phyloP scores from a whole-genome alignment of 2,113 vertebrate genomes.

The Boulengeromyrus knoepffleri region DNA sequence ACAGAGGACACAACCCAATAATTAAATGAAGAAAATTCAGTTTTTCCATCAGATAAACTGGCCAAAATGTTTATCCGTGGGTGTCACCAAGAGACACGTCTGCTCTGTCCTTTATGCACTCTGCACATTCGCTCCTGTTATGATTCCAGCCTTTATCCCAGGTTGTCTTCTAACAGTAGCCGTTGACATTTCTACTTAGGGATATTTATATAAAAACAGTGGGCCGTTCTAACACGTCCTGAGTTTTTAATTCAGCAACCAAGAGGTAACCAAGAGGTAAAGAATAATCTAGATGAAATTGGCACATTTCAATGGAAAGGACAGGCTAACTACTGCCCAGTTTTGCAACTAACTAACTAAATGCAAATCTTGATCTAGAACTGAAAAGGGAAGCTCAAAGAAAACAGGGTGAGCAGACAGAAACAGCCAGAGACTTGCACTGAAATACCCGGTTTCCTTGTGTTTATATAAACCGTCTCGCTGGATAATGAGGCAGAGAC shows the following conservation, averaged over 20 bases:
- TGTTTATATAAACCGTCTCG: background rate
- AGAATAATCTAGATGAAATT: background rate
- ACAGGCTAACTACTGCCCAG: background rate
- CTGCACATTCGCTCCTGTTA: background rate
- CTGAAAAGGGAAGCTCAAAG: background rate
- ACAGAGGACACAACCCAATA: background rate
- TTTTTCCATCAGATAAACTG: background rate
- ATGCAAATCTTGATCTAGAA: background rate
- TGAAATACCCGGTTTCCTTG: background rate
- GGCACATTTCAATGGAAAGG: background rate
- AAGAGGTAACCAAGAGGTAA: background rate
- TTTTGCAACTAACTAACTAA: background rate
- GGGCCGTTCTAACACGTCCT: background rate
- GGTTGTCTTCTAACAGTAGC: background rate
- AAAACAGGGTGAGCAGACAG: background rate
- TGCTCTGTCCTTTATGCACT: background rate
- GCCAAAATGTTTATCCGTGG: background rate
- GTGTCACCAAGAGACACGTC: background rate
- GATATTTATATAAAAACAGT: background rate
- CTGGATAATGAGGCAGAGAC: background rate
- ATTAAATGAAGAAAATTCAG: background rate
- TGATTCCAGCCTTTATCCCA: background rate
- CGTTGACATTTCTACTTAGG: background rate
- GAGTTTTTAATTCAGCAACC: background rate
- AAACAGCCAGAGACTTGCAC: background rate